These are phyloP conservation scores for Oncorhynchus kisutch DNA, from an alignment of 2,113 vertebrate genomes.

Conservation along the genomic window DNA sequence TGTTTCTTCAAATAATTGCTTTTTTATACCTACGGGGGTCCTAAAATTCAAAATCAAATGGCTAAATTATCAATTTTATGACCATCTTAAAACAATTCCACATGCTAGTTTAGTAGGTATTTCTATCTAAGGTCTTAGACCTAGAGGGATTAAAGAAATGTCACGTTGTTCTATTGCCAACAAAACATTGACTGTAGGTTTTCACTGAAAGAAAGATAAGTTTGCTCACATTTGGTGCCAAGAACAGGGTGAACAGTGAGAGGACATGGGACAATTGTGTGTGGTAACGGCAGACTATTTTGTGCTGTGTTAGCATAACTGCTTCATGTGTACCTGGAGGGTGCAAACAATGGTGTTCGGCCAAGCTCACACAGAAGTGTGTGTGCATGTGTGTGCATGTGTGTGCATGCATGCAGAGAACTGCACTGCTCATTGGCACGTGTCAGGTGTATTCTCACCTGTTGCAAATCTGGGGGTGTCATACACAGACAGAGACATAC, in stretches of 20 bases:
- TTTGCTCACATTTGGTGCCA: not conserved
- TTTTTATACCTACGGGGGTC: no score
- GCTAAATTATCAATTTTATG: no score
- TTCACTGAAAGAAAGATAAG: slow-evolving; percentile 21
- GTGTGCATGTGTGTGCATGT: not conserved
- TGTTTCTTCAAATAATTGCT: no score
- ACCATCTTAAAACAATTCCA: no score
- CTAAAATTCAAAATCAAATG: no score
- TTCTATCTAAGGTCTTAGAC: no score
- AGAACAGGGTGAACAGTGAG: not conserved
- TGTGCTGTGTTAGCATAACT: not conserved
- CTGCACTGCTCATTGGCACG: not conserved
- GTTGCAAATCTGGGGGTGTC: slow-evolving; percentile 41
- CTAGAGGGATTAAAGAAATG: not conserved
- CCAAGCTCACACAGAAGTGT: not conserved
- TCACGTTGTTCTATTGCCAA: not conserved
- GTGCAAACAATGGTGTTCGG: not conserved
- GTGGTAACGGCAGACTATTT: no score
- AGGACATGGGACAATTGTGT: no score
- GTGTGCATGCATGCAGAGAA: not conserved
- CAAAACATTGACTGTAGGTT: slow-evolving; percentile 46
- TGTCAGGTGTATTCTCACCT: slow-evolving; percentile 50
- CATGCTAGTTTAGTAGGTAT: no score
- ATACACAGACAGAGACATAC: slow-evolving; percentile 10
- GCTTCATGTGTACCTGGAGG: not conserved